These are phyloP conservation scores for Pelecanus crispus DNA, from an alignment of 2,113 vertebrate genomes.

Conservation along the genomic window DNA sequence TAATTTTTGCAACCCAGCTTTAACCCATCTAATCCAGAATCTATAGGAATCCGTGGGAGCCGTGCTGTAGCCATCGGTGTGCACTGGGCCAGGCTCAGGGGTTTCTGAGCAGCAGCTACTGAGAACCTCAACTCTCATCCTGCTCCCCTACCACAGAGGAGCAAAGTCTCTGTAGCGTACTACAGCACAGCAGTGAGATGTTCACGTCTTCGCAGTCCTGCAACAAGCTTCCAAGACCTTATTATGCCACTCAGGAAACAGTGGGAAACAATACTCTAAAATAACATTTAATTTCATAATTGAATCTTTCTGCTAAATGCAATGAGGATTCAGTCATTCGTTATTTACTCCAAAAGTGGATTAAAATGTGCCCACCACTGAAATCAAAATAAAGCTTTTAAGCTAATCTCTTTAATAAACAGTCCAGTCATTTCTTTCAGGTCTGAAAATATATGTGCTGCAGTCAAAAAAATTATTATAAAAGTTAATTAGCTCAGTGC, in stretches of 20 bases:
- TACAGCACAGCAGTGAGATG: not conserved
- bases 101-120: not conserved
- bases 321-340: not conserved
- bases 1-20: not conserved
- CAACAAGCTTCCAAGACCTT: not conserved
- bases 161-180: not conserved
- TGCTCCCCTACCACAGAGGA: not conserved
- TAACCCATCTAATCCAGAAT: not conserved
- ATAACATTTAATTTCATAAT: not conserved
- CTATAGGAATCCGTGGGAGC: not conserved
- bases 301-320: not conserved
- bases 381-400: constrained; percentile 10
- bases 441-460: not conserved
- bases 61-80: fast-evolving
- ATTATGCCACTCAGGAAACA: not conserved
- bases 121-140: not conserved
- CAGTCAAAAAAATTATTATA: not conserved
- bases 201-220: not conserved
- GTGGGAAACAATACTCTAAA: not conserved
- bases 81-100: not conserved
- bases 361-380: not conserved
- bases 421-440: not conserved
- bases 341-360: not conserved
- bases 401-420: not conserved
- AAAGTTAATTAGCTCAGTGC: not conserved